phyloP scores from a whole-genome alignment of 2,888 invertebrate species.

The Caenorhabditis sp. region DNA sequence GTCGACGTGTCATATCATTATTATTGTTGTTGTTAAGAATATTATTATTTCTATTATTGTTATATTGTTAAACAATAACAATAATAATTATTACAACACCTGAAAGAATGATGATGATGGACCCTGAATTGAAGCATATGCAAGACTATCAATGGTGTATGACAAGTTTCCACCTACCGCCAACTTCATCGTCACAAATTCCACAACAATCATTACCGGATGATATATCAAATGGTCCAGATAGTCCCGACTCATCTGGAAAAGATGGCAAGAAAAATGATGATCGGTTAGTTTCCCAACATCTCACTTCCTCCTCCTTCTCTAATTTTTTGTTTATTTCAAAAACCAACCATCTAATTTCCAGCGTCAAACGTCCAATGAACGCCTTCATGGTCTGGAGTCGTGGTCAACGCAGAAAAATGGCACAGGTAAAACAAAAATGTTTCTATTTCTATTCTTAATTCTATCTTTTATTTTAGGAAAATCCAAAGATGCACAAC shows the following conservation, averaged over 20 bases:
- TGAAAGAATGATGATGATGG: constrained; percentile 44
- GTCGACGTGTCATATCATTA: constrained; percentile 41
- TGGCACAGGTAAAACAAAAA: constrained; percentile 63
- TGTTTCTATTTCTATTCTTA: not conserved
- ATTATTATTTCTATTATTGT: not conserved
- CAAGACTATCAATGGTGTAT: constrained; percentile 41
- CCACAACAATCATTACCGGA: constrained; percentile 28
- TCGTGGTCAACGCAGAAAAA: constrained; percentile 69
- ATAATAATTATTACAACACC: constrained; percentile 6
- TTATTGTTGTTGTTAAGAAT: constrained; percentile 11
- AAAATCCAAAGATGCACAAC: constrained; percentile 59
- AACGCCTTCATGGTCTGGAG: constrained; percentile 71
- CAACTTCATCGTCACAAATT: constrained; percentile 36
- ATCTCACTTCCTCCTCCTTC: too few relatives aligned
- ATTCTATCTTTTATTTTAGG: constrained; percentile 16
- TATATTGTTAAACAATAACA: not conserved
- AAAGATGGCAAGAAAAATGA: constrained; percentile 58
- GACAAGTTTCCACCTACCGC: constrained; percentile 39
- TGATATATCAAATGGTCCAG: constrained; percentile 44
- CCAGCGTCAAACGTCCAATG: constrained; percentile 69
- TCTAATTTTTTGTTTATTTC: too few relatives aligned
- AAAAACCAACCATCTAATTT: not conserved
- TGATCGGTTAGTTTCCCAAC: constrained; percentile 47
- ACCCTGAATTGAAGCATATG: constrained; percentile 51
- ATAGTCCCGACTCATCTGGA: constrained; percentile 50